Evolutionary conservation across 1,140 invertebrate genomes (phyloP), one percentile per base, ranked within the genome.

Genomic region (Tetraneura akinire): DNA sequence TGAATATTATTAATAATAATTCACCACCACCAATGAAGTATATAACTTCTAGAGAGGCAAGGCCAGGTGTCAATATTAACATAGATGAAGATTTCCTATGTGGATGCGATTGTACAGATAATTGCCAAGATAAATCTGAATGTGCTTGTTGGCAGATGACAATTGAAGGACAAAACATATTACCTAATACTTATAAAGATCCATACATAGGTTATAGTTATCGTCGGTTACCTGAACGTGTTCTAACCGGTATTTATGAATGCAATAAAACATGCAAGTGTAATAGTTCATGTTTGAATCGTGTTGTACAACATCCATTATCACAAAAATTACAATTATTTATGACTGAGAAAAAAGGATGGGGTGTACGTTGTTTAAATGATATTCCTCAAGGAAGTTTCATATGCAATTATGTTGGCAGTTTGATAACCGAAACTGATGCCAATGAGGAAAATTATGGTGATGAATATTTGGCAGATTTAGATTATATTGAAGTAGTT

Each of bases 401-500:
- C 85, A 93, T 99, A 32, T 98, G 96, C 86, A 94, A 97, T 64
- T 99, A 98, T 87, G 94, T 96, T 47, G 97, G 97, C 0, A 91
- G 94, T 82, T 85, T 99, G 42, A 88, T 97, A 0, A 98, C 94
- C 0, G 96, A 98, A 84, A 91, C 93, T 26, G 91, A 90, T 66
- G 94, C 94, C 1, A 95, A 96, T 86, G 89, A 93, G 85, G 51
- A 91, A 82, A 94, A 95, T 16, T 93, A 94, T 83, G 96, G 96
- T 0, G 97, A 99, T 85, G 96, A 98, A 84, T 99, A 98, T 85
- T 89, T 98, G 62, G 96, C 97, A 0, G 96, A 98, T 84, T 86
- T 99, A 74, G 97, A 99, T 87, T 96, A 96, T 83, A 97, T 98
- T 37, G 96, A 98, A 86, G 92, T 94, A 1, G 93, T 95, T 13